Evolutionary conservation across 2,888 invertebrate species (phyloP), one percentile per base, ranked within the genome.

Genomic region (Lasioglossum figueresi): DNA sequence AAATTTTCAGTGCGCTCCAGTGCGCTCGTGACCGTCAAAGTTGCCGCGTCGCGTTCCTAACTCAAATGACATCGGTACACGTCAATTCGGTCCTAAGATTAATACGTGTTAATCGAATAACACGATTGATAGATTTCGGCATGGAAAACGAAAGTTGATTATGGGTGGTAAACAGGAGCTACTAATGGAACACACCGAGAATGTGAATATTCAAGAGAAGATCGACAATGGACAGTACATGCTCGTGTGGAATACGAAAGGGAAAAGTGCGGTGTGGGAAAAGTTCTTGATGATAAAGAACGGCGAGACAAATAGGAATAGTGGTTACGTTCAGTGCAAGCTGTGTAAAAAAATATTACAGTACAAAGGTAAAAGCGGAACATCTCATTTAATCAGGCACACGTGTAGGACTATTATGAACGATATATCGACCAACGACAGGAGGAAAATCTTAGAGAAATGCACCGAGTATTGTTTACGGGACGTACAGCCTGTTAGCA

Each of bases 321-420:
- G 63, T 31, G 63, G 63, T 31, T 63, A 63, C 63, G 63, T 63
- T 31, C 63, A 63, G 63, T 63, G 63, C 63, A 63, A 63, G 31
- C 31, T 63, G 6, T 63, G 63, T 5, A 63, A 63, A 19, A 63
- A 63, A 16, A 63, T 63, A 31, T 31, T 63, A 63, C 63, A 63
- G 31, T 63, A 63, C 63, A 63, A 63, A 31, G 63, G 63, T 31
- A 63, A 63, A 63, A 63, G 63, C 16, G 63, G 63, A 16, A 63
- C 63, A 2, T 63, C 63, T 16, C 63, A 63, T 63, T 63, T 63
- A 8, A 63, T 63, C 31, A 31, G 63, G 8, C 63, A 63, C 63
- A 19, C 63, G 63, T 63, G 63, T 8, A 63, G 63, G 8, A 63
- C 63, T 14, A 63, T 63, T 12, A 63, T 63, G 16, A 63, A 63